Conservation (phyloP, 2,113 vertebrate species). For the Pomatostomus ruficeps region DNA sequence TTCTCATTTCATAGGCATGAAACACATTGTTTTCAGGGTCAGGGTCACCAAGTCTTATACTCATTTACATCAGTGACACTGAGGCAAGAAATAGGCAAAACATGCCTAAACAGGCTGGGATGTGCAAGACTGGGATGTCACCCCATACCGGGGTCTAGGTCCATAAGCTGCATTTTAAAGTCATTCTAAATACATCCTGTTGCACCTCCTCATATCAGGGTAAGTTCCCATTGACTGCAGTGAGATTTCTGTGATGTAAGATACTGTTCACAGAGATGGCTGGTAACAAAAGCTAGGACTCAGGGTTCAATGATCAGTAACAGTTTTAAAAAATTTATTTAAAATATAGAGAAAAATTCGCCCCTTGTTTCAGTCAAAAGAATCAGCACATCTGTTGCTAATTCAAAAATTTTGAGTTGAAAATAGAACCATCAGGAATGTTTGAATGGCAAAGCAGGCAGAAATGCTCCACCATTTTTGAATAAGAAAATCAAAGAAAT, state of each 20-base stretch:
- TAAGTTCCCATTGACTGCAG: neutral
- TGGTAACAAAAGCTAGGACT: neutral
- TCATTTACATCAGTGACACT: neutral
- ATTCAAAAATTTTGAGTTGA: slow-evolving; percentile 53
- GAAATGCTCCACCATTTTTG: slow-evolving; percentile 40
- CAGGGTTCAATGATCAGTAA: neutral
- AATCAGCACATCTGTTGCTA: slow-evolving; percentile 65
- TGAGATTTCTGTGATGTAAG: neutral
- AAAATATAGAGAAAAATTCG: neutral
- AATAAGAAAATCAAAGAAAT: slow-evolving; percentile 51
- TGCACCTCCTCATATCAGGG: neutral
- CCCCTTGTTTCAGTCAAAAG: neutral
- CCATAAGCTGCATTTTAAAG: neutral
- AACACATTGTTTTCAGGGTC: neutral
- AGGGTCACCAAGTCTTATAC: neutral
- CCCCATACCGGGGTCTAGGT: neutral
- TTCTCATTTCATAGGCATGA: neutral
- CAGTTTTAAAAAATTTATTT: neutral
- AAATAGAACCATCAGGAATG: slow-evolving; percentile 68
- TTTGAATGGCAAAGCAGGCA: slow-evolving; percentile 49
- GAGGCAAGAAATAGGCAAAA: neutral
- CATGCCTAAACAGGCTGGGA: neutral
- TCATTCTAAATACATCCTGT: neutral
- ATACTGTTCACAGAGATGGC: neutral
- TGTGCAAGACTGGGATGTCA: neutral